A percentile compares a stretch with the other conserved stretches of the same genome.
These are phyloP conservation scores for Taphrorychus bicolor DNA, from an alignment of 2,888 invertebrate genomes.

Conservation along the genomic window DNA sequence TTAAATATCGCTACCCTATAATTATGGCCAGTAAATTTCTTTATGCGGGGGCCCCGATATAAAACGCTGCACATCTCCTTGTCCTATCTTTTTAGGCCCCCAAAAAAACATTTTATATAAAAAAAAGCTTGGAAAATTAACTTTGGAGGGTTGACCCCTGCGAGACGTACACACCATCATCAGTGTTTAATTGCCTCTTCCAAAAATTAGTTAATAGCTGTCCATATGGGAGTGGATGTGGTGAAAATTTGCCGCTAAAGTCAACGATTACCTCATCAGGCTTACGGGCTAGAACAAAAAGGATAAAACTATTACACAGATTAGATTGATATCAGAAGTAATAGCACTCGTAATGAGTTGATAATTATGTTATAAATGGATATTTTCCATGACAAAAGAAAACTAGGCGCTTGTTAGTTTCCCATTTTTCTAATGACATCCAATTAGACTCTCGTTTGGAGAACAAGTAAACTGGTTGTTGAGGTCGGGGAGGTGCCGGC, in stretches of 20 bases:
- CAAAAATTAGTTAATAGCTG: no score
- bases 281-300: conserved; percentile 20
- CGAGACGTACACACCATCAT: not conserved
- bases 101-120: conserved; percentile 38
- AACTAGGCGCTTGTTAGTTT: conserved; percentile 48
- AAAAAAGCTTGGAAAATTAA: conserved; percentile 30
- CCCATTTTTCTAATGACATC: conserved; percentile 48
- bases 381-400: conserved; percentile 54
- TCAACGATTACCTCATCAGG: no score
- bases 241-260: no score
- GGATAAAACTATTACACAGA: conserved; percentile 26
- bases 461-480: conserved; percentile 26
- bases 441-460: conserved; percentile 45
- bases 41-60: conserved; percentile 69
- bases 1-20: conserved; percentile 84
- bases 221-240: no score
- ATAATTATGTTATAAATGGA: conserved; percentile 57
- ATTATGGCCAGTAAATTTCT: conserved; percentile 86
- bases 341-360: conserved; percentile 49
- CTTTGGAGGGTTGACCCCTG: not conserved
- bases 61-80: conserved; percentile 56
- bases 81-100: conserved; percentile 53
- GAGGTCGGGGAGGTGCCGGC: not conserved
- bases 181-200: not conserved
- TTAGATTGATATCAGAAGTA: conserved; percentile 36